A percentile compares a stretch with the other conserved stretches of the same genome.
Conservation (phyloP, 2,888 invertebrate species). For the Dicranocentrus wangi region DNA sequence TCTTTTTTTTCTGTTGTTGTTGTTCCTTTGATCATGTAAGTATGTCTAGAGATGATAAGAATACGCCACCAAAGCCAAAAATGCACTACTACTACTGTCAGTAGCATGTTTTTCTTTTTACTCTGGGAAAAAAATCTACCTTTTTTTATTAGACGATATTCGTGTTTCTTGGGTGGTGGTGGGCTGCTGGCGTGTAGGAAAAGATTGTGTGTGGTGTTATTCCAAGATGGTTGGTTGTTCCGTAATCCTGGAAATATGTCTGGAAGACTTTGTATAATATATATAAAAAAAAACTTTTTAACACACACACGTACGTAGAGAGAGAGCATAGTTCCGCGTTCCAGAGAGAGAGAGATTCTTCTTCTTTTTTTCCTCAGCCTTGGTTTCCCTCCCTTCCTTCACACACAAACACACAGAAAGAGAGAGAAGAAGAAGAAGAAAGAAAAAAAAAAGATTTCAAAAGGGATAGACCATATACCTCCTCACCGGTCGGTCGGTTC, state of each 20-base stretch:
- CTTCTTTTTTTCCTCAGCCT: not conserved
- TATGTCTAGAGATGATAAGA: not conserved
- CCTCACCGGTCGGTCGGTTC: too few species aligned
- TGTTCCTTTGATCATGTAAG: not conserved
- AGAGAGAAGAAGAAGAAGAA: not conserved
- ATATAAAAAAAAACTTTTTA: not conserved
- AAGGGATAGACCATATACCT: too few species aligned
- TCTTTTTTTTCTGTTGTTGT: not conserved
- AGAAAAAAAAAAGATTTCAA: constrained; percentile 1
- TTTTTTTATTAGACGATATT: constrained; percentile 10
- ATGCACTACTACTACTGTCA: not conserved
- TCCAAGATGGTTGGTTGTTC: not conserved
- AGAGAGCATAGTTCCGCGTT: not conserved
- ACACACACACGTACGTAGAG: not conserved
- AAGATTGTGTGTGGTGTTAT: constrained; percentile 25
- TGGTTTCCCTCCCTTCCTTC: too few species aligned
- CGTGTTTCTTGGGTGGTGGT: not conserved
- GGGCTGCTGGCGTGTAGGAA: too few species aligned
- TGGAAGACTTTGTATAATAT: constrained; percentile 36
- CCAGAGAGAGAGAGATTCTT: too few species aligned
- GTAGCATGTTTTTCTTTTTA: constrained; percentile 14
- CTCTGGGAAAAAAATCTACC: constrained; percentile 28
- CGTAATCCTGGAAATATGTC: constrained; percentile 37
- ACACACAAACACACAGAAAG: too few species aligned
- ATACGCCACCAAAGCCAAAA: not conserved